These are phyloP conservation scores for Oreamnos americanus DNA, from an alignment of 2,113 vertebrate genomes.

Conservation along the genomic window DNA sequence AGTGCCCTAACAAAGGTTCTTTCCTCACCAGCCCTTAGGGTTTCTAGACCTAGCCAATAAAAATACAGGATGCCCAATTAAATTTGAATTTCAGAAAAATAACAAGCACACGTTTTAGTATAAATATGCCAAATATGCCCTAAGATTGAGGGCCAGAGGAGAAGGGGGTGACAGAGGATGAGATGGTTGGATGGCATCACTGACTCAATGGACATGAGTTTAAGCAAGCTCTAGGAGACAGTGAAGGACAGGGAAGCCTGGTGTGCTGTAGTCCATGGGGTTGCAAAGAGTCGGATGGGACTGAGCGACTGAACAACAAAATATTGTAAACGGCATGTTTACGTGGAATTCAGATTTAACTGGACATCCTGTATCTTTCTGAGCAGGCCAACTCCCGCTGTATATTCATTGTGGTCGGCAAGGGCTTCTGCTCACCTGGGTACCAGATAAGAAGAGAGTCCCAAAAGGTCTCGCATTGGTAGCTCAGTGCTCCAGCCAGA, in stretches of 20 bases:
- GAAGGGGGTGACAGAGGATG: not conserved
- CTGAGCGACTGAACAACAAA: not conserved
- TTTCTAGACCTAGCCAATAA: not conserved
- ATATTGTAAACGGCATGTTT: not conserved
- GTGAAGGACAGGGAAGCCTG: not conserved
- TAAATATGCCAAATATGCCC: not conserved
- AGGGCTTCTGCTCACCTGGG: not conserved
- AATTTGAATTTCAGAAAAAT: not conserved
- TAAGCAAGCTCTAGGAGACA: not conserved
- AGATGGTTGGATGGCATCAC: not conserved
- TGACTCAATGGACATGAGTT: not conserved
- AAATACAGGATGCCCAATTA: not conserved
- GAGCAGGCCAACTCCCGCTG: fast-evolving
- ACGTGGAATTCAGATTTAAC: not conserved
- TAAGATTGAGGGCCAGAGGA: not conserved
- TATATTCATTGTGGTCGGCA: fast-evolving
- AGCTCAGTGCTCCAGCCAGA: no score
- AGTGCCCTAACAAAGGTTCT: not conserved
- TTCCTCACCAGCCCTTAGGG: not conserved
- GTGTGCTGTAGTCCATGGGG: not conserved
- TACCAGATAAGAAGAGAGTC: not conserved
- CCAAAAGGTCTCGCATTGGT: not conserved
- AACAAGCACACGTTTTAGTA: not conserved
- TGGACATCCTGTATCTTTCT: fast-evolving
- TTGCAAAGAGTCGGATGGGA: not conserved